Evolutionary conservation across 2,113 vertebrate species (phyloP).

Genomic region (Chaetura pelagica): DNA sequence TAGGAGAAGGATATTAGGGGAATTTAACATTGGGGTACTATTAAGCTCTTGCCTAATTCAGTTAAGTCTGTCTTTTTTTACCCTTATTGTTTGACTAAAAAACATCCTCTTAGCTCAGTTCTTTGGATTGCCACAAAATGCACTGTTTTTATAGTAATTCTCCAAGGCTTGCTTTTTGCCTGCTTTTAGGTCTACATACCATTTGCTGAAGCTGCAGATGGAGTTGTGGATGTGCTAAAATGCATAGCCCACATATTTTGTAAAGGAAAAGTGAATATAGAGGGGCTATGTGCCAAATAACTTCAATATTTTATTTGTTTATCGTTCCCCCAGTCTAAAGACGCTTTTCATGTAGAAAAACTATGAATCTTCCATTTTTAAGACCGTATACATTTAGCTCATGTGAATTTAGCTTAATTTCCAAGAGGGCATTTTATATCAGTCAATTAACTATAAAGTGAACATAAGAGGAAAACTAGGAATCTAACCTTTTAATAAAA

Average conservation of each 20-base stretch:
- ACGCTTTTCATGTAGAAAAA: not conserved
- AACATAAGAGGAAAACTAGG: not conserved
- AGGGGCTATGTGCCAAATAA: not conserved
- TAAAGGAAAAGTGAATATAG: not conserved
- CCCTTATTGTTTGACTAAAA: not conserved
- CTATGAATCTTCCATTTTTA: not conserved
- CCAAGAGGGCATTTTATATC: not conserved
- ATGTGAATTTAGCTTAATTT: not conserved
- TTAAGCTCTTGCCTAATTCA: not conserved
- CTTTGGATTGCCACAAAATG: not conserved
- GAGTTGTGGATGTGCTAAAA: not conserved
- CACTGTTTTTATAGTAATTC: not conserved
- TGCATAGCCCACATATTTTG: accelerated
- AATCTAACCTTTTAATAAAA: not conserved
- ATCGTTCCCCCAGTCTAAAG: not conserved
- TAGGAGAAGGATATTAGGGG: not conserved
- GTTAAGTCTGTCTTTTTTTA: not conserved
- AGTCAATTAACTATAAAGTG: not conserved
- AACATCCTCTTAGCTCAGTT: not conserved
- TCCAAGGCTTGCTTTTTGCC: not conserved
- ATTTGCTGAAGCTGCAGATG: not conserved
- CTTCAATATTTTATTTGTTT: not conserved
- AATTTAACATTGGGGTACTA: not conserved
- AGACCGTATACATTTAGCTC: not conserved
- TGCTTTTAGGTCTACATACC: accelerated